Evolutionary conservation across 2,797 vertebrate genomes (phyloP), one percentile per base, ranked within the genome.

Genomic region (Capromys pilorides): DNA sequence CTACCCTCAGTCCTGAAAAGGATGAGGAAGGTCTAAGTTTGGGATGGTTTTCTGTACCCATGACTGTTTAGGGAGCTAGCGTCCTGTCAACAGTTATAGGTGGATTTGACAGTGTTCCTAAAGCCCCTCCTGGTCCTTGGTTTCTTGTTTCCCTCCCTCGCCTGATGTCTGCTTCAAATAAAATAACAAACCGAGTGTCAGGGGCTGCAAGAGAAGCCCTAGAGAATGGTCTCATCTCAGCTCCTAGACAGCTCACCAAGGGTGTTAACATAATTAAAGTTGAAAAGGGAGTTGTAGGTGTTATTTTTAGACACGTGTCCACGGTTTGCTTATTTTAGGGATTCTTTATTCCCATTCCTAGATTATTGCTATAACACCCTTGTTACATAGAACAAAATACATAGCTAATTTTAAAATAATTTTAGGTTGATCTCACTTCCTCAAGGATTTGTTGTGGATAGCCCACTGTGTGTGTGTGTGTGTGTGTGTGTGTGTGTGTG

Each of bases 191-290:
- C 57, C 79, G 61, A 69, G 79, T 71, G 80, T 93, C 91, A 88
- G 86, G 88, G 86, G 71, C 95, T 62, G 49, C 5, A 0, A 24
- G 66, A 45, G 64, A 71, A 13, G 31, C 83, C 77, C 62, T 13
- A 31, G 77, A 88, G 77, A 71, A 73, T 24, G 61, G 62, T 78
- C 88, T 57, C 62, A 69, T 61, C 77, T 81, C 88, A 69, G 86
- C 80, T 67, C 61, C 28, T 82, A 79, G 86, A 93, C 88, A 89
- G 88, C 89, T 96, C 89, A 45, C 67, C 16, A 59, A 87, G 81
- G 87, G 91, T 80, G 75, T 88, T 66, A 93, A 87, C 54, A 89
- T 95, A 95, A 96, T 92, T 95, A 93, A 59, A 94, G 21, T 59
- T 18, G 41, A 59, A 54, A 49, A 88, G 87, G 94, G 94, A 91